Evolutionary conservation across 1,140 invertebrate genomes (phyloP), one percentile per base, ranked within the genome.

Genomic region (Drosophila varians): DNA sequence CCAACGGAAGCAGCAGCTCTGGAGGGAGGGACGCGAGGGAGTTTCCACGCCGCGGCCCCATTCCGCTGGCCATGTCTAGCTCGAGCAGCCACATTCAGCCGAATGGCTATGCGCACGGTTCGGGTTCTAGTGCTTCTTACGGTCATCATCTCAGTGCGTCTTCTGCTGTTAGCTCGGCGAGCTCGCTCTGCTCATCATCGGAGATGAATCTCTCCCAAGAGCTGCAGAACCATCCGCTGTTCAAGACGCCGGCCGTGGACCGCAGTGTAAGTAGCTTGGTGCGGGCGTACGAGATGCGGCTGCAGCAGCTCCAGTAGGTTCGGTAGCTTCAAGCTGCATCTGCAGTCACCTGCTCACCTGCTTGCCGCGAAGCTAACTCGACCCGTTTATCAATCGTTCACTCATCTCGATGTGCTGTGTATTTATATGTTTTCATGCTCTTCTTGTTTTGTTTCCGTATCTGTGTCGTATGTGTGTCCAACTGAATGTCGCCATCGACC

Each of bases 201-300:
- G 90, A 91, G 69, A 91, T 91, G 90, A 91, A 91, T 65, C 74
- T 91, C 19, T 91, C 90, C 21, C 90, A 91, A 65, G 90, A 91
- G 74, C 71, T 91, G 40, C 90, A 91, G 66, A 90, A 91, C 58
- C 90, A 91, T 90, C 90, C 90, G 47, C 70, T 91, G 18, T 91
- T 91, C 58, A 91, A 91, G 53, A 78, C 68, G 16, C 90, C 90
- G 56, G 74, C 71, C 45, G 90, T 91, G 55, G 90, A 91, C 73
- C 77, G 89, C 73, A 91, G 89, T 74, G 90, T 91, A 90, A 91
- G 90, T 91, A 83, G 49, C 47, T 25, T 69, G 61, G 69, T 84
- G 69, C 70, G 74, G 52, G 79, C 56, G 40, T 86, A 77, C 52
- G 75, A 84, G 69, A 73, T 64, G 47, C 56, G 68, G 69, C 69